Base-by-base conservation (phyloP, 2,113 vertebrate species). In the Pachyramphus minor region DNA sequence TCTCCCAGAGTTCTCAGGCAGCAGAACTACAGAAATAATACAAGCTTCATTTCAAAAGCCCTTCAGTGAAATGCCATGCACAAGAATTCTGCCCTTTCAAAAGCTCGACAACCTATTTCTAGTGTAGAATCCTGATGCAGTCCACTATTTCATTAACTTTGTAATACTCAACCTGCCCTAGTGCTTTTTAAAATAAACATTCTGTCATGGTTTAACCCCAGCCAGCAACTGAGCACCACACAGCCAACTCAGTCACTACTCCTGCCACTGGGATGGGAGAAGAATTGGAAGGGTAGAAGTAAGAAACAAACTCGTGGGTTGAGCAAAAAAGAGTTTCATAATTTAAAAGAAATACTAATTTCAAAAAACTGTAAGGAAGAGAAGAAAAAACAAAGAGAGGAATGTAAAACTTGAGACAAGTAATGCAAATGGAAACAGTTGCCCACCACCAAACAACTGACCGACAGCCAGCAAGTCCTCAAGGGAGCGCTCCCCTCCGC, bases 361-460 rank as follows among this genome's bases (percentile, higher is more conserved):
- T n/a, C 3, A 23, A 45, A 50, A 44, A 25, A 64, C 2, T 42
- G 1, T 42, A 73, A 42, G 35, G 35, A 72, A 63, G 6, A n/a
- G 6, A 19, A 55, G 35, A 31, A 60, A 64, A 12, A 60, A 41
- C 14, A 55, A 78, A 69, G 22, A 71, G 11, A 50, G 8, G 22
- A 77, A 73, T 68, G 73, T 18, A 86, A 68, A 82, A 44, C 5
- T 17, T 27, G 66, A 20, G 30, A 42, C 6, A 53, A 49, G 39
- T 27, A 30, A 67, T 45, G 9, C 4, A 58, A 19, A 49, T 22
- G 8, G 73, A 66, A 69, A 85, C 18, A 56, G n/a, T 4, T n/a
- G 11, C 19, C 59, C 5, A 73, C 11, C 8, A 18, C 3, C n/a
- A n/a, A n/a, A n/a, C 12, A 81, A 21, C 21, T 1, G 0, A 24